Evolutionary conservation across 2,113 vertebrate species (phyloP), one percentile per base, ranked within the genome.

Genomic region (Plecotus auritus): DNA sequence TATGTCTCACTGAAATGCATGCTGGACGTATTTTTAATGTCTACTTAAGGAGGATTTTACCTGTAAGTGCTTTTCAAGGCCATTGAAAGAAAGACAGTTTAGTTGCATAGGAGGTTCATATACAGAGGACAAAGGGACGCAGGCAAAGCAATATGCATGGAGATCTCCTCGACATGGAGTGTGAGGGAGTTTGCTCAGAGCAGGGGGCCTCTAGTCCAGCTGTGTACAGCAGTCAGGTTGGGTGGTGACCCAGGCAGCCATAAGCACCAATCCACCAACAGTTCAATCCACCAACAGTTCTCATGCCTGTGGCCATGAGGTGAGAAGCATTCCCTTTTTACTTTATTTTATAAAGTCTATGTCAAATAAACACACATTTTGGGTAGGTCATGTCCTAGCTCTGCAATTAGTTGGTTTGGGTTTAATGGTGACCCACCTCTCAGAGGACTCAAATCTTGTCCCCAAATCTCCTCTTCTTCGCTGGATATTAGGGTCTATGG

Each of bases 11-110:
- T 91, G 91, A 91, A 93, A 95, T 59, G n/a, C n/a, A 56, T 76
- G 86, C 93, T 28, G 32, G 80, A 83, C n/a, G 1, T 76, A 37
- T 82, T 95, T 93, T 91, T 67, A 93, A 91, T 54, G 40, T 92
- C 59, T 96, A 11, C 77, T 95, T 95, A 91, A 94, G 84, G 67
- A 94, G 30, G 64, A 85, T 89, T 97, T 97, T 86, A 92, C 85
- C 81, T 90, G 18, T 85, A 92, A 94, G 96, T 95, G 95, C 9
- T 88, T 97, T 95, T 95, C 96, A 97, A 97, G 90, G 96, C 84
- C 88, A 74, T 23, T 78, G 92, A 88, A 93, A 92, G 70, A 88
- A 97, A 94, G 22, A 56, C 30, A 87, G 67, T 92, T 82, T 73
- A 83, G 47, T 81, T 88, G 37, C 72, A 61, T 9, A 54, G 35